These are phyloP conservation scores for Conops quadrifasciatus DNA, from an alignment of 2,888 invertebrate species.

Conservation along the genomic window DNA sequence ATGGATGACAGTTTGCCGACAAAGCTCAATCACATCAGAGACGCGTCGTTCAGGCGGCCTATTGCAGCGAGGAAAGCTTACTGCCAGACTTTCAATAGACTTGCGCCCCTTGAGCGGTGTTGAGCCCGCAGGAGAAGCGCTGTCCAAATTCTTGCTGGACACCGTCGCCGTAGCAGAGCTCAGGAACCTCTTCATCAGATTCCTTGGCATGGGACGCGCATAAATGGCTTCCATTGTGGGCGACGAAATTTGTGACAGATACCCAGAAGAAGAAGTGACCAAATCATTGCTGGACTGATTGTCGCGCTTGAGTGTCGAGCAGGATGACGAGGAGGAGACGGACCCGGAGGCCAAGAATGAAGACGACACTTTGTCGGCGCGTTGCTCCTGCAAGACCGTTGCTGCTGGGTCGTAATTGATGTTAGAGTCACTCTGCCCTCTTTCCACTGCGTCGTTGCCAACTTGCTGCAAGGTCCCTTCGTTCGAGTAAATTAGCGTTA, in stretches of 20 bases:
- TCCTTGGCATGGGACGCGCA: constrained; percentile 55
- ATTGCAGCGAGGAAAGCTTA: constrained; percentile 54
- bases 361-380: constrained; percentile 46
- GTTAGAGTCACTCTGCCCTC: constrained; percentile 31
- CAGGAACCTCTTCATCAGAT: constrained; percentile 56
- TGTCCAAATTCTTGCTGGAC: constrained; percentile 47
- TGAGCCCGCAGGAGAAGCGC: constrained; percentile 56
- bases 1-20: constrained; percentile 67
- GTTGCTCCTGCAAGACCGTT: constrained; percentile 33
- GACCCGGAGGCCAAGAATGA: constrained; percentile 42
- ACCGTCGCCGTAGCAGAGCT: constrained; percentile 41
- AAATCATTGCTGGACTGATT: constrained; percentile 51
- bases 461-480: constrained; percentile 58
- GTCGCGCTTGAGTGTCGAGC: constrained; percentile 53
- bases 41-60: constrained; percentile 61
- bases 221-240: constrained; percentile 45
- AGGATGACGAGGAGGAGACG: constrained; percentile 43
- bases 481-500: constrained; percentile 61
- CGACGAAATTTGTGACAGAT: constrained; percentile 39
- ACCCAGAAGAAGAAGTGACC: constrained; percentile 39
- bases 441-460: constrained; percentile 52
- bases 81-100: constrained; percentile 54
- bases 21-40: constrained; percentile 63
- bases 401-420: not conserved
- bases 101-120: constrained; percentile 56